A percentile compares a stretch with the other conserved stretches of the same genome.
phyloP scores from a whole-genome alignment of 2,113 vertebrate species.

The Pomatostomus ruficeps region DNA sequence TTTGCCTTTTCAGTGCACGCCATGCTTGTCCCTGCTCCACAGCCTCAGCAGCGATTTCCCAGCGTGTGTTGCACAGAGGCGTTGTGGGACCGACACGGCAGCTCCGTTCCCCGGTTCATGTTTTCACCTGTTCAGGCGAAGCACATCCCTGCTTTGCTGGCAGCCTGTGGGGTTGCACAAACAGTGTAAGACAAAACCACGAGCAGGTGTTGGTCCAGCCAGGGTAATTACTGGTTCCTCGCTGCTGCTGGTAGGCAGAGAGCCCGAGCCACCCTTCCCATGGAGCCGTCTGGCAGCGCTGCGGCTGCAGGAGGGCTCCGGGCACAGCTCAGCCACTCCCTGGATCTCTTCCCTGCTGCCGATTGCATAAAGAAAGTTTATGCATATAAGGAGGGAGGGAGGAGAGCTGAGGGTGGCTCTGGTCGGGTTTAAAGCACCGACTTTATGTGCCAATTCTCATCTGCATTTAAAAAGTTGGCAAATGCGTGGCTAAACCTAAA shows the following conservation, averaged over 20 bases:
- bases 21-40: background rate
- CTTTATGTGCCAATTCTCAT: background rate
- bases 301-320: background rate
- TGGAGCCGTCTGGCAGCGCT: background rate
- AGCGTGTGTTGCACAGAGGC: background rate
- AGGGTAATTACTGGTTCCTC: constrained; percentile 17
- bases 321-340: background rate
- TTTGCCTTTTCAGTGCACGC: background rate
- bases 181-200: constrained; percentile 41
- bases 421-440: background rate
- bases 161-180: constrained; percentile 35
- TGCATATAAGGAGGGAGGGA: background rate
- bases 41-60: background rate
- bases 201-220: constrained; percentile 49
- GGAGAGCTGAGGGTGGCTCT: background rate
- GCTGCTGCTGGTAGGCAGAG: constrained; percentile 11
- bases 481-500: background rate
- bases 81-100: background rate
- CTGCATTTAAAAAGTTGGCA: background rate
- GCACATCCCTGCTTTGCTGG: constrained; percentile 6
- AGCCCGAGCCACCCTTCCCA: background rate
- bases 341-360: background rate
- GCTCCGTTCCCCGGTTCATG: background rate
- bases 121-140: constrained; percentile 28
- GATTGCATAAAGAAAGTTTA: background rate